Evolutionary conservation across 1,140 invertebrate genomes (phyloP).

Genomic region (Drosophila dunni): DNA sequence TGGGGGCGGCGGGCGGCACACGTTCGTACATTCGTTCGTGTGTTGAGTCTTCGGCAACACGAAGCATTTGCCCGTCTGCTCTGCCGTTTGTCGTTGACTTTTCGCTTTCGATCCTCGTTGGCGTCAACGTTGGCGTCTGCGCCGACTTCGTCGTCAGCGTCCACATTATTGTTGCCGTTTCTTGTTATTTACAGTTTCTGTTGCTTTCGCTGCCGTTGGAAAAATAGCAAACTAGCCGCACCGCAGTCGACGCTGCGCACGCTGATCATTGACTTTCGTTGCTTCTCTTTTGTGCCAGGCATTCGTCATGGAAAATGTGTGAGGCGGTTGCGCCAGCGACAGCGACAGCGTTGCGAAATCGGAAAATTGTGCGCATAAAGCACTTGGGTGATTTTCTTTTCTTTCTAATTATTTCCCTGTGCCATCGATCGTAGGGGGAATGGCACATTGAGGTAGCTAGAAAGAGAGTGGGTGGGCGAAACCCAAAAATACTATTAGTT

Average conservation of each 20-base stretch:
- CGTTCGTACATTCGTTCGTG: slow-evolving; percentile 35
- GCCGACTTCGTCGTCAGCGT: slow-evolving; percentile 16
- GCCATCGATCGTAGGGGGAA: neutral
- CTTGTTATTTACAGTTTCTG: slow-evolving; percentile 82
- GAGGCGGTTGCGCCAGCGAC: slow-evolving; percentile 42
- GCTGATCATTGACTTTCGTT: slow-evolving; percentile 81
- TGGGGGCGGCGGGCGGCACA: slow-evolving; percentile 37
- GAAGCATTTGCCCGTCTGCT: slow-evolving; percentile 29
- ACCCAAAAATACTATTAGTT: too few species aligned
- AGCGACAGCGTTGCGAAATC: slow-evolving; percentile 39
- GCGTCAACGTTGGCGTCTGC: slow-evolving; percentile 30
- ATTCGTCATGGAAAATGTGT: slow-evolving; percentile 76
- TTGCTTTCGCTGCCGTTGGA: slow-evolving; percentile 79
- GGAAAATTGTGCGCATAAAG: slow-evolving; percentile 43
- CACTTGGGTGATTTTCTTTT: slow-evolving; percentile 28
- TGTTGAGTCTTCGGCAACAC: slow-evolving; percentile 46
- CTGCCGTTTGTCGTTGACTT: slow-evolving; percentile 60
- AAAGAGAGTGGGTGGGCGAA: neutral
- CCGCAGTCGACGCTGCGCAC: slow-evolving; percentile 28
- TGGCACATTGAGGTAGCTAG: neutral
- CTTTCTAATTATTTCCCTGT: slow-evolving; percentile 5
- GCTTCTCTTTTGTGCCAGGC: slow-evolving; percentile 70
- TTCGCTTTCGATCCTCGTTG: slow-evolving; percentile 59
- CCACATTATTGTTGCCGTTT: slow-evolving; percentile 62
- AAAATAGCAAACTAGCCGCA: slow-evolving; percentile 70